A percentile compares a stretch with the other conserved stretches of the same genome.
Evolutionary conservation across 2,113 vertebrate genomes (phyloP).

Genomic region (Nesoenas mayeri): DNA sequence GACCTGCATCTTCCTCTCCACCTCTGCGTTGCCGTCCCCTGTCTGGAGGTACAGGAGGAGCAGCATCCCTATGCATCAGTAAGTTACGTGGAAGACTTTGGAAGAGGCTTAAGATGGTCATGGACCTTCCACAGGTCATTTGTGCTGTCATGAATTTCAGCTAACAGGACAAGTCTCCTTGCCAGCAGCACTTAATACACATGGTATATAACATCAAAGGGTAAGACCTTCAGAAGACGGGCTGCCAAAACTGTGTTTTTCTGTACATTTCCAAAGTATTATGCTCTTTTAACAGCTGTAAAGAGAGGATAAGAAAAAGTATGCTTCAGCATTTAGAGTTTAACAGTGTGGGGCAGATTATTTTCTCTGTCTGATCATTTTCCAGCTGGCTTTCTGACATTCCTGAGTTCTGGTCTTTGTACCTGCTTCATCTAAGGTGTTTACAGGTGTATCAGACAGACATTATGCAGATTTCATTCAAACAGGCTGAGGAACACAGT

Average conservation of each 20-base stretch:
- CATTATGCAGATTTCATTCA: background rate
- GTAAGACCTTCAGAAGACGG: fast-evolving
- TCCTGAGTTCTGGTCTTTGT: background rate
- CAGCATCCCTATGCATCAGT: background rate
- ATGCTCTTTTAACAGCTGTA: background rate
- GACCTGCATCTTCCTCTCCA: background rate
- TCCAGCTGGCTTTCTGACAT: background rate
- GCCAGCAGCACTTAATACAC: background rate
- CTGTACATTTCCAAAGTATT: background rate
- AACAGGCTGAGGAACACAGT: background rate
- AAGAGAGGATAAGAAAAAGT: background rate
- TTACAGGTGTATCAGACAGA: background rate
- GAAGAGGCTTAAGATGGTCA: background rate
- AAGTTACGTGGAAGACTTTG: background rate
- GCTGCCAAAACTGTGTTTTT: background rate
- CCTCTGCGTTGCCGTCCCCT: too few relatives aligned
- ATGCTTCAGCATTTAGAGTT: background rate
- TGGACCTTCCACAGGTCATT: background rate
- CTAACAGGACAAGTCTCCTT: background rate
- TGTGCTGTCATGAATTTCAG: background rate
- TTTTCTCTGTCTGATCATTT: background rate
- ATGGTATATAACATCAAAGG: fast-evolving
- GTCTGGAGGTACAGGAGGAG: background rate
- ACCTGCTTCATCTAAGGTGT: background rate
- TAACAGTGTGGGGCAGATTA: background rate